Evolutionary conservation across 2,888 invertebrate species (phyloP).

Genomic region (Xestia sexstrigata): DNA sequence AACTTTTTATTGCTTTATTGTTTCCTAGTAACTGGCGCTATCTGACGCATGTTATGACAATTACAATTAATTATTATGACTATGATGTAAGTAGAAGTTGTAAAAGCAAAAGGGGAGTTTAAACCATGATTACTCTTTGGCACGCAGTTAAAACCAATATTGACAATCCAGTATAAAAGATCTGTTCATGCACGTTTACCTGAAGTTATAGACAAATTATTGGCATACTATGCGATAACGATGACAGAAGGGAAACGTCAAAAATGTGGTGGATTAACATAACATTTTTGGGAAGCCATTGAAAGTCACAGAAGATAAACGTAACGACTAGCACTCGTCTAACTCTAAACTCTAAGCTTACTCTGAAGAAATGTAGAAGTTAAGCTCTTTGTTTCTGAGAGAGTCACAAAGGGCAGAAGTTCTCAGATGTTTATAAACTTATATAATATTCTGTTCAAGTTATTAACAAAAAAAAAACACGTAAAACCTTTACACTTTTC

Average conservation of each 20-base stretch:
- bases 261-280: background rate
- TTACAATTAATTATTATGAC: constrained; percentile 13
- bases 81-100: background rate
- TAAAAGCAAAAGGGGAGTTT: background rate
- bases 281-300: too few relatives aligned
- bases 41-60: constrained; percentile 13
- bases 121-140: background rate
- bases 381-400: background rate
- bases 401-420: background rate
- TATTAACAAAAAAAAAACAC: constrained; percentile 37
- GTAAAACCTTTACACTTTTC: constrained; percentile 21
- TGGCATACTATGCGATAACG: background rate
- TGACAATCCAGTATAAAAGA: background rate
- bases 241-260: too few relatives aligned
- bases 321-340: background rate
- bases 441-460: constrained; percentile 1
- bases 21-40: constrained; percentile 36
- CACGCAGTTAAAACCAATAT: background rate
- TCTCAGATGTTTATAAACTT: background rate
- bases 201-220: too few relatives aligned
- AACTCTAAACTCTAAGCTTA: background rate
- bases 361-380: background rate
- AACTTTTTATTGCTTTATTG: constrained; percentile 62
- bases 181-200: background rate
- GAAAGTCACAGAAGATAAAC: background rate